Base-by-base conservation (phyloP, 2,888 invertebrate species). In the Chaitophorus viminalis region DNA sequence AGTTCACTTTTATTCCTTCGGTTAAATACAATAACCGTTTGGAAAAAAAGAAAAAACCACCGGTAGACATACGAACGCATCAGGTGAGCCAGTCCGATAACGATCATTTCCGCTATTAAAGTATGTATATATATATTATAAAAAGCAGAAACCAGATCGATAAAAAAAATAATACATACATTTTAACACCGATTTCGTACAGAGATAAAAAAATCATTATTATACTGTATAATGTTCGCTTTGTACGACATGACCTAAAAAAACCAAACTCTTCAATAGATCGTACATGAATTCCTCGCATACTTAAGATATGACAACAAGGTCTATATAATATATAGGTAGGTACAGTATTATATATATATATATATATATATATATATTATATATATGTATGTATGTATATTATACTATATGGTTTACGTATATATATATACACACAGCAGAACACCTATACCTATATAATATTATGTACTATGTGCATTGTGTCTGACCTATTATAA, bases 241-340 rank as follows among this genome's bases (percentile, higher is more conserved):
- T 72, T 21, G 72, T 72, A 68, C 29, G 68, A 11, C 68, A 33
- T 79, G 79, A 79, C 79, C 79, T 65, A 79, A 65, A 65, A 72
- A 70, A 72, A 33, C 5, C n/a, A 36, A 18, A 8, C 60, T 11
- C 78, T 60, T 11, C 14, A 39, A 46, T 46, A 11, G 14, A 65
- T 39, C 79, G 39, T 39, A 33, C 18, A n/a, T 33, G 14, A 33
- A 79, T 79, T 65, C 79, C 65, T 79, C 39, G 39, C 79, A 79
- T 79, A 79, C 65, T 39, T 21, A 78, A 36, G 36, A 36, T 17
- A 31, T 18, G 33, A 14, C 25, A 17, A 14, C 78, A 25, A 60
- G 29, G 68, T 29, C 1, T 46, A 6, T 46, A 14, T 46, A 46
- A 11, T 14, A 46, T 14, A n/a, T n/a, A n/a, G n/a, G n/a, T n/a